A percentile compares a stretch with the other conserved stretches of the same genome.
Evolutionary conservation across 2,113 vertebrate species (phyloP).

Genomic region (Sander lucioperca): DNA sequence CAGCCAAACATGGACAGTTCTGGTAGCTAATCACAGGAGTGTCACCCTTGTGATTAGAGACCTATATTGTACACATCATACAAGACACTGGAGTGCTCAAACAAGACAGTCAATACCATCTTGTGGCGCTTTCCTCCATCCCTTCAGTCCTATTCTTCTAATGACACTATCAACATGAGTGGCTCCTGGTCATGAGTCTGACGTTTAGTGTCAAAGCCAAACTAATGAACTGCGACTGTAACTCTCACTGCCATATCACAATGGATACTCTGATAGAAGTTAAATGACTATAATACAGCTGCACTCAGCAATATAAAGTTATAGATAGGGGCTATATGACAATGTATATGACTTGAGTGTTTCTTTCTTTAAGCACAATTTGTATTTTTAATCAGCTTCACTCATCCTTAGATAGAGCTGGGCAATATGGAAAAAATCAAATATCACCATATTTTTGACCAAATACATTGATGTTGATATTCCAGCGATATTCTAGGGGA

Average conservation of each 20-base stretch:
- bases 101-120: slow-evolving; percentile 61
- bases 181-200: slow-evolving; percentile 39
- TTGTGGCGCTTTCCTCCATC: slow-evolving; percentile 31
- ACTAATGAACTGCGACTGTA: slow-evolving; percentile 55
- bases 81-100: slow-evolving; percentile 56
- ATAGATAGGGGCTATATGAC: background rate
- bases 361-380: background rate
- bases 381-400: background rate
- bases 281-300: background rate
- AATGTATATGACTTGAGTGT: background rate
- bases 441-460: too few species aligned
- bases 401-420: background rate
- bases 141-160: slow-evolving; percentile 56
- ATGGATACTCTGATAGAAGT: slow-evolving; percentile 6
- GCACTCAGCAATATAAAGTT: background rate
- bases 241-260: background rate
- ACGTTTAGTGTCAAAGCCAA: slow-evolving; percentile 31
- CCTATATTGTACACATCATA: slow-evolving; percentile 46
- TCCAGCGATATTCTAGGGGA: too few species aligned
- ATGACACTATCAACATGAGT: slow-evolving; percentile 66
- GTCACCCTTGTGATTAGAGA: slow-evolving; percentile 65
- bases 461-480: too few species aligned
- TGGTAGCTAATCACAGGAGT: slow-evolving; percentile 64
- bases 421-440: too few species aligned
- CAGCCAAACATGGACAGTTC: slow-evolving; percentile 46